phyloP scores from a whole-genome alignment of 2,888 invertebrate genomes.

The Orgyia antiqua region DNA sequence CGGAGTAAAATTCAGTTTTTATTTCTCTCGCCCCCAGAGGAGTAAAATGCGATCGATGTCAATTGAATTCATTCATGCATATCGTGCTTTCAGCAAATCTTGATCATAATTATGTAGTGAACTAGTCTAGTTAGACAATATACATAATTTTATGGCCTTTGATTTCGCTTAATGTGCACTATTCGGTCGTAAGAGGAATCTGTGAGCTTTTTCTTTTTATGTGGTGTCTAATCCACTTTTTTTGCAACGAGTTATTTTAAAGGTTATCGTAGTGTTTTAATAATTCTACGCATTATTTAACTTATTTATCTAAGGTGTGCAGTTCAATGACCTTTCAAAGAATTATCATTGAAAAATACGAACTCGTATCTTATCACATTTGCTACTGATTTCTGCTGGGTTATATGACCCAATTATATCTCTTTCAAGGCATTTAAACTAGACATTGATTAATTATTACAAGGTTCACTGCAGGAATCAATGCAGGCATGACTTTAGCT shows the following conservation, averaged over 20 bases:
- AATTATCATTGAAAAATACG: conserved; percentile 36
- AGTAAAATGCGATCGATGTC: conserved; percentile 64
- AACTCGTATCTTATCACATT: conserved; percentile 29
- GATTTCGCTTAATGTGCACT: conserved; percentile 68
- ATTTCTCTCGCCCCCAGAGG: too few relatives aligned
- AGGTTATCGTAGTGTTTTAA: conserved; percentile 35
- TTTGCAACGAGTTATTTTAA: conserved; percentile 43
- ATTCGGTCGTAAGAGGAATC: conserved; percentile 41
- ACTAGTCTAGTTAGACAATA: conserved; percentile 45
- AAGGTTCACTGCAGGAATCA: background rate
- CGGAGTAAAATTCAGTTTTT: too few relatives aligned
- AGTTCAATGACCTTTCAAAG: conserved; percentile 45
- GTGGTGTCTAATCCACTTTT: conserved; percentile 40
- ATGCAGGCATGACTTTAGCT: conserved; percentile 11
- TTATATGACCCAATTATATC: conserved; percentile 22
- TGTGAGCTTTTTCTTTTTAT: conserved; percentile 40
- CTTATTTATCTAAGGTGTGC: conserved; percentile 14
- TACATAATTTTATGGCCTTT: conserved; percentile 37
- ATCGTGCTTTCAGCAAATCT: conserved; percentile 44
- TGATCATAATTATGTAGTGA: conserved; percentile 31
- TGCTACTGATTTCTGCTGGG: conserved; percentile 14
- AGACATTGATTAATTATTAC: background rate
- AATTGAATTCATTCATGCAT: conserved; percentile 64
- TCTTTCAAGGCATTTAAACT: background rate
- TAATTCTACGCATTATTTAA: conserved; percentile 15